These are phyloP conservation scores for Heliconius aoede DNA, from an alignment of 2,888 invertebrate species.

Conservation along the genomic window DNA sequence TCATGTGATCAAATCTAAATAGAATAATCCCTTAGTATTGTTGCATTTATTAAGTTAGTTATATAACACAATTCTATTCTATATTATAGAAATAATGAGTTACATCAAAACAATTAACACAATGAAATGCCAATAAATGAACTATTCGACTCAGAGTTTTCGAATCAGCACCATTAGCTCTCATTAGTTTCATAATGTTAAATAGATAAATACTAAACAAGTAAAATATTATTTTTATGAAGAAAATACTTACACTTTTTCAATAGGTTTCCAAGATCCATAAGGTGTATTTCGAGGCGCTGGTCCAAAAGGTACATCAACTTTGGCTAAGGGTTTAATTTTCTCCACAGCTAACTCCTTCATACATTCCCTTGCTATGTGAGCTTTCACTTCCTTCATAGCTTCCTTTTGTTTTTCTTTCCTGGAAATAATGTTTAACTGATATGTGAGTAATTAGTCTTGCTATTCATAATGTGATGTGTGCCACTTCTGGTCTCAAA, in stretches of 20 bases:
- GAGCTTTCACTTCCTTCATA: conserved; percentile 68
- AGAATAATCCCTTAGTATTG: too few relatives aligned
- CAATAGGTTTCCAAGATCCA: conserved; percentile 89
- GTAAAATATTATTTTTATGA: not conserved
- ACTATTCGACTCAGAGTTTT: too few relatives aligned
- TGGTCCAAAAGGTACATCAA: conserved; percentile 72
- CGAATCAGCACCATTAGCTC: not conserved
- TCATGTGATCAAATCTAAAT: too few relatives aligned
- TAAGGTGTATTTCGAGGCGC: conserved; percentile 86
- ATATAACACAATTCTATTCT: too few relatives aligned
- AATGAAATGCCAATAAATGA: too few relatives aligned
- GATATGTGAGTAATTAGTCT: not conserved
- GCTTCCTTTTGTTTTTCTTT: conserved; percentile 70
- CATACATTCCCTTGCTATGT: conserved; percentile 78
- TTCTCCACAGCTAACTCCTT: conserved; percentile 75
- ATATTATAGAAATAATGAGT: too few relatives aligned
- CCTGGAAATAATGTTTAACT: conserved; percentile 50
- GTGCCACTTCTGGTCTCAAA: too few relatives aligned
- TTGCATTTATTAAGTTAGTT: too few relatives aligned
- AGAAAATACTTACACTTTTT: conserved; percentile 78
- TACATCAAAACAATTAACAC: too few relatives aligned
- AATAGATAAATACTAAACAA: too few relatives aligned
- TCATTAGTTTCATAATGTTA: too few relatives aligned
- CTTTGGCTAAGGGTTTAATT: conserved; percentile 52
- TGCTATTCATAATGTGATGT: not conserved